These are phyloP conservation scores for Platycnemis pennipes DNA, from an alignment of 2,888 invertebrate species.

Conservation along the genomic window DNA sequence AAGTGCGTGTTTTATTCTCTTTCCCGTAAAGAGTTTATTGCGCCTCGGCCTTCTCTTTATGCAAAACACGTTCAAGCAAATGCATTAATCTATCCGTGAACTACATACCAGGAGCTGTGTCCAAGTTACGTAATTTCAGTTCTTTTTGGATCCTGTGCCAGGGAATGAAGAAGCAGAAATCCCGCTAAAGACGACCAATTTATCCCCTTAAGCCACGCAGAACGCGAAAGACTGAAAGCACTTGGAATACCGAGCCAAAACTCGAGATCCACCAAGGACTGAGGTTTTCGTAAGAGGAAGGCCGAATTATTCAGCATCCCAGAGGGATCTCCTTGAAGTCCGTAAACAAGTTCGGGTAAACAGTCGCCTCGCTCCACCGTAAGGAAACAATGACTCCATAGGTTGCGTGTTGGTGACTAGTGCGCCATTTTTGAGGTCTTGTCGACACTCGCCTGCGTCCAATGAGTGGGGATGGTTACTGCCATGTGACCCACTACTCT, in stretches of 20 bases:
- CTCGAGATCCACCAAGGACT: background rate
- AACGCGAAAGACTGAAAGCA: background rate
- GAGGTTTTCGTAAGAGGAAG: background rate
- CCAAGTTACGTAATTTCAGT: background rate
- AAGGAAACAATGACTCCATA: background rate
- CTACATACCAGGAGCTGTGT: background rate
- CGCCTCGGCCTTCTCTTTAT: background rate
- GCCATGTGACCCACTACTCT: too few relatives aligned
- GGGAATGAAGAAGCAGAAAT: background rate
- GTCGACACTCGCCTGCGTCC: too few relatives aligned
- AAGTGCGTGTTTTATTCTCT: background rate
- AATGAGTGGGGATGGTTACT: too few relatives aligned
- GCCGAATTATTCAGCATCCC: background rate
- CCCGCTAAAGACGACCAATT: background rate
- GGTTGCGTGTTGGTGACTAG: too few relatives aligned
- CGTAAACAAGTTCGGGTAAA: background rate
- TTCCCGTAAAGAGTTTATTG: background rate
- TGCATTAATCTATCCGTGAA: background rate
- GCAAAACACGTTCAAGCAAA: background rate
- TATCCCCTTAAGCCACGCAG: background rate
- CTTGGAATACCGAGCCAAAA: background rate
- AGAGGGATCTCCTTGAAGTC: background rate
- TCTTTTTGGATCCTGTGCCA: background rate
- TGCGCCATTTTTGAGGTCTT: too few relatives aligned
- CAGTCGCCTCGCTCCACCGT: background rate